A percentile compares a stretch with the other conserved stretches of the same genome.
phyloP scores from a whole-genome alignment of 2,888 invertebrate genomes.

The Ormia ochracea region DNA sequence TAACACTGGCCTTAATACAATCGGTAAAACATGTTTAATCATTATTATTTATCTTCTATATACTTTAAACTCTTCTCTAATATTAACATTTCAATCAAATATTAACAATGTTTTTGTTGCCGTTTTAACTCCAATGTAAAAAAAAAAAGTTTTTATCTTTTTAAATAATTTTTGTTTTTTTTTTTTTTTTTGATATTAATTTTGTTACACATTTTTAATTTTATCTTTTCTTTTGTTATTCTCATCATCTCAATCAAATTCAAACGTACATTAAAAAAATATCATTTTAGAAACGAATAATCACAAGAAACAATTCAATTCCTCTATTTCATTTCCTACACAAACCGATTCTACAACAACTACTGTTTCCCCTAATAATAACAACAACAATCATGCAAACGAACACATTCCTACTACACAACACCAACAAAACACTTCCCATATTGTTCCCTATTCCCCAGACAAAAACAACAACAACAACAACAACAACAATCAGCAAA shows the following conservation, averaged over 20 bases:
- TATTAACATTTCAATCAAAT: neutral
- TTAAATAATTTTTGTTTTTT: neutral
- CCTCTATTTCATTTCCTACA: conserved; percentile 63
- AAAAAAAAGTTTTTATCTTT: neutral
- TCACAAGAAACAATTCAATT: conserved; percentile 64
- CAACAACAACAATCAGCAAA: conserved; percentile 50
- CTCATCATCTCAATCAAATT: conserved; percentile 58
- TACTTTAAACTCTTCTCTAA: conserved; percentile 31
- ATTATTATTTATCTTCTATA: conserved; percentile 31
- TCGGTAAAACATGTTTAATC: conserved; percentile 74
- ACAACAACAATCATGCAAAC: conserved; percentile 41
- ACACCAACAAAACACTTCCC: conserved; percentile 56
- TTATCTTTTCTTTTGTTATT: conserved; percentile 38
- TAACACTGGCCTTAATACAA: conserved; percentile 74
- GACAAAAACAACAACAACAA: conserved; percentile 51
- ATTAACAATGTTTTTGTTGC: neutral
- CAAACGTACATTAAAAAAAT: conserved; percentile 45
- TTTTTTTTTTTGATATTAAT: neutral
- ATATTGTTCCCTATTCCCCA: conserved; percentile 57
- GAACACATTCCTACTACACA: conserved; percentile 36
- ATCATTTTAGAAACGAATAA: conserved; percentile 60
- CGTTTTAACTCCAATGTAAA: neutral
- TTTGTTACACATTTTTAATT: conserved; percentile 34
- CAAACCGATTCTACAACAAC: conserved; percentile 49
- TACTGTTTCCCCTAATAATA: conserved; percentile 33